phyloP scores from a whole-genome alignment of 2,797 vertebrate genomes.

The Garrulus glandarius region DNA sequence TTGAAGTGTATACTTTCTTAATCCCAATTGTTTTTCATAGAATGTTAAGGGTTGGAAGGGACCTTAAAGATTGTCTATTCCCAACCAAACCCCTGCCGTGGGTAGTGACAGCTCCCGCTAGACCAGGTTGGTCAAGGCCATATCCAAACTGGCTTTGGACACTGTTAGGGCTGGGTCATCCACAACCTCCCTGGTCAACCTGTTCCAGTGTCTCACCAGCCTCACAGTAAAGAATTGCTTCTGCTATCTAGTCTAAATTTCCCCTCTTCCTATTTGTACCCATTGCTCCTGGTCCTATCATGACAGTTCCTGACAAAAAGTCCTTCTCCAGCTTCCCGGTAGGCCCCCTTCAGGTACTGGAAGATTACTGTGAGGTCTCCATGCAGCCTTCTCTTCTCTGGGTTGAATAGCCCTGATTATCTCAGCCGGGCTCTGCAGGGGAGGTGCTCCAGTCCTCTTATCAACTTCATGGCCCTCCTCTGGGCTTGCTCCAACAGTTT shows the following conservation, averaged over 20 bases:
- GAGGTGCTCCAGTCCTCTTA: background rate
- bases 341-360: background rate
- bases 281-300: background rate
- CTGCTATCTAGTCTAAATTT: background rate
- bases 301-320: background rate
- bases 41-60: background rate
- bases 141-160: background rate
- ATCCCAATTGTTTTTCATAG: background rate
- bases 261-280: background rate
- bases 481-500: background rate
- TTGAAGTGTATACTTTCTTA: background rate
- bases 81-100: background rate
- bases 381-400: background rate
- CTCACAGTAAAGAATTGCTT: background rate
- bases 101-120: background rate
- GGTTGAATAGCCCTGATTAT: background rate
- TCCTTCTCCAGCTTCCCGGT: background rate
- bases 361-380: background rate
- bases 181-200: background rate
- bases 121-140: background rate
- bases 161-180: background rate
- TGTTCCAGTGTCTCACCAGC: background rate
- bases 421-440: background rate
- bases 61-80: background rate
- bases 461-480: background rate